Conservation (phyloP, 2,797 vertebrate genomes). For the Paramormyrops hopkinsi region DNA sequence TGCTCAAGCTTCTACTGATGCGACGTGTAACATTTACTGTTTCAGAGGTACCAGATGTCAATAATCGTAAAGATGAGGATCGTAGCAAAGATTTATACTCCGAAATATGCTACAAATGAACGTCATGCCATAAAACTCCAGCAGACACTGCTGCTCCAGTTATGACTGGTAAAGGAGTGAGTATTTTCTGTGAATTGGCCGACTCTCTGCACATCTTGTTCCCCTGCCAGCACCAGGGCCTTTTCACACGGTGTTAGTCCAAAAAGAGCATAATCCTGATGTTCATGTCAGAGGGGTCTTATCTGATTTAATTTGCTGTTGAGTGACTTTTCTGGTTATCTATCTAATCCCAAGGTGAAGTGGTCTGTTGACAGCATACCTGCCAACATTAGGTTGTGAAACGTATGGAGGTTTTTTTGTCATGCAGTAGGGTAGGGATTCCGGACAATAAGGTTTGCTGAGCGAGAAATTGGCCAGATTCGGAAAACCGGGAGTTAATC, state of each 20-base stretch:
- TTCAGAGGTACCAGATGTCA: background rate
- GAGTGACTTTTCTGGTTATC: background rate
- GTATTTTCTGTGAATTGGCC: background rate
- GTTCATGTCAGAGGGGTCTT: too few species aligned
- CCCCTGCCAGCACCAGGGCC: background rate
- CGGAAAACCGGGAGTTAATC: background rate
- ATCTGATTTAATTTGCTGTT: background rate
- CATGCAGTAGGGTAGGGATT: background rate
- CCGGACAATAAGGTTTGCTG: background rate
- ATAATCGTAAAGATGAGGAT: background rate
- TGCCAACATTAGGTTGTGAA: background rate
- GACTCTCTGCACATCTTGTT: background rate
- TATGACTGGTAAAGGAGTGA: background rate
- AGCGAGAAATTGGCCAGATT: background rate
- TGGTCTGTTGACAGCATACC: background rate
- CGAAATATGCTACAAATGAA: background rate
- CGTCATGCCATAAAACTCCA: background rate
- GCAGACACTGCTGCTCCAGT: background rate
- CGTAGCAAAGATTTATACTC: background rate
- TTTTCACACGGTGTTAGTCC: background rate
- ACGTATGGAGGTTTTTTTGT: background rate
- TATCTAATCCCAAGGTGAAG: background rate
- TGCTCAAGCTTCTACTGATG: background rate
- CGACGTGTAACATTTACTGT: background rate
- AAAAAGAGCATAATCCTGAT: background rate